Percentiles rank a stretch among this genome's conserved stretches.
phyloP scores from a whole-genome alignment of 2,797 vertebrate species.

The Spea hammondii region DNA sequence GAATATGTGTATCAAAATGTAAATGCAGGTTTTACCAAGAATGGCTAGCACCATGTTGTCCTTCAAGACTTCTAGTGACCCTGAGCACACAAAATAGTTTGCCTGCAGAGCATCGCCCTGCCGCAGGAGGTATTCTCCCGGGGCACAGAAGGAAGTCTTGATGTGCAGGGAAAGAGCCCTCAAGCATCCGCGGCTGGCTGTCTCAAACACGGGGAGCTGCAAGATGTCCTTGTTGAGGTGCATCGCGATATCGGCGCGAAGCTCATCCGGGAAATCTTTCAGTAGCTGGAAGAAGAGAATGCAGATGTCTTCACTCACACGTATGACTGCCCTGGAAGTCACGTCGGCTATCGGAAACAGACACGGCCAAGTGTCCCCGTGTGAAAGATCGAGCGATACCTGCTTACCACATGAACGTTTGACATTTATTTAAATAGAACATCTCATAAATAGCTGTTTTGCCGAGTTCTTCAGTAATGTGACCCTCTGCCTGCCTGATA shows the following conservation, averaged over 20 bases:
- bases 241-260: conserved; percentile 92
- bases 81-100: conserved; percentile 90
- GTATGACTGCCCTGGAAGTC: too few species aligned
- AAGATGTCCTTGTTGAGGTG: conserved; percentile 95
- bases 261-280: conserved; percentile 91
- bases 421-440: too few species aligned
- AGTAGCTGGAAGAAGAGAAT: conserved; percentile 73
- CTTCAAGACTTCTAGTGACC: conserved; percentile 91
- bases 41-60: conserved; percentile 89
- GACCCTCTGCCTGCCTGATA: too few species aligned
- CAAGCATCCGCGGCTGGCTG: conserved; percentile 88
- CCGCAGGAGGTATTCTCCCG: conserved; percentile 90
- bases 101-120: conserved; percentile 91
- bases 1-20: neutral
- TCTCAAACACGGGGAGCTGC: conserved; percentile 87
- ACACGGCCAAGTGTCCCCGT: too few species aligned
- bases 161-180: conserved; percentile 93
- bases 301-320: too few species aligned
- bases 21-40: conserved; percentile 72
- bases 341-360: too few species aligned
- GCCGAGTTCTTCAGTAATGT: too few species aligned
- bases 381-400: too few species aligned
- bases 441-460: too few species aligned
- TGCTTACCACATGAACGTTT: too few species aligned
- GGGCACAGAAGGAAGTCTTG: conserved; percentile 92